Base-by-base conservation (phyloP, 2,888 invertebrate genomes). In the Hedychridium roseum region DNA sequence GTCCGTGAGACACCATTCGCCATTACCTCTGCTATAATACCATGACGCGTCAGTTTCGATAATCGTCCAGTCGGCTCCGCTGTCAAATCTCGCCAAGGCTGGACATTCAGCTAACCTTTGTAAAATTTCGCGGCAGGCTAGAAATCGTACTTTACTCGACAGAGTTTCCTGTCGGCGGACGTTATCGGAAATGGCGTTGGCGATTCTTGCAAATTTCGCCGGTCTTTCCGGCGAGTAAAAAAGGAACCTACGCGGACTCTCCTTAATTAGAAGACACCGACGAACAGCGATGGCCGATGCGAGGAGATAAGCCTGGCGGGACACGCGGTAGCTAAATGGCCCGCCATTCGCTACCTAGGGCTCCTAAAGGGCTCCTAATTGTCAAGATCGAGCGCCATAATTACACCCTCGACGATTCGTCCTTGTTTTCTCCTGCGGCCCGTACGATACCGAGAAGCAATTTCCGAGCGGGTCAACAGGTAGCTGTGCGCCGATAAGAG, bases 211-310 rank as follows among this genome's bases (percentile, higher is more conserved):
- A 48, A 50, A 46, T 31, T 43, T 30, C 26, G 38, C 27, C 32
- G 39, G 35, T 30, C 39, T 41, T 58, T 51, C 37, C 44, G 50
- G 26, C 32, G 16, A 41, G 17, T 26, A 17, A 16, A 42, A 46
- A 49, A 51, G 48, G 39, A 48, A 51, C n/a, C 39, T 15, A 50
- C 50, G 41, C 46, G 35, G 35, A 38, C 55, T 27, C 54, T 59
- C n/a, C 68, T 70, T 73, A 73, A 70, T 71, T 73, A 68, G 68
- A 67, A 65, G 69, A 68, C 59, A 66, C 69, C 62, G 69, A 67
- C 70, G 67, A 67, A 70, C 70, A 68, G 67, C 66, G 66, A 60
- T 49, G 62, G 43, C 59, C 60, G 71, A 73, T 73, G 66, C 59
- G 62, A 48, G 44, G 56, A 66, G 71, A 72, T 73, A 72, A 69